Evolutionary conservation across 2,888 invertebrate genomes (phyloP).

Genomic region (Archips xylosteana): DNA sequence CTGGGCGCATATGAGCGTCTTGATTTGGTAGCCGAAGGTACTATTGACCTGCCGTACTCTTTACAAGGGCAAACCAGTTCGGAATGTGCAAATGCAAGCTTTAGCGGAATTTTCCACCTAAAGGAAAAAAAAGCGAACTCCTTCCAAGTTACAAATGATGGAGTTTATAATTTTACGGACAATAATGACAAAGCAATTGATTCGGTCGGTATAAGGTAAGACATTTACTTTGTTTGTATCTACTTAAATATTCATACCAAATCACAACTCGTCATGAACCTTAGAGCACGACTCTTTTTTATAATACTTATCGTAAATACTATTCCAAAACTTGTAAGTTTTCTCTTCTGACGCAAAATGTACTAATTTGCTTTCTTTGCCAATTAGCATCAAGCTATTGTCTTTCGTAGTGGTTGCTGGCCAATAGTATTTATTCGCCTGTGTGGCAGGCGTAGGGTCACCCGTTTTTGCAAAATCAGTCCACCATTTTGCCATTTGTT

Average conservation of each 20-base stretch:
- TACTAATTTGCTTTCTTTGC: slow-evolving; percentile 57
- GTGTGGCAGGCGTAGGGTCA: slow-evolving; percentile 62
- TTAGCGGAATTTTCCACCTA: slow-evolving; percentile 60
- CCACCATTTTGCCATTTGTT: slow-evolving; percentile 74
- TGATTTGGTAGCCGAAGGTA: slow-evolving; percentile 59
- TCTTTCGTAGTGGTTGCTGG: slow-evolving; percentile 59
- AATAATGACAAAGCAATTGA: slow-evolving; percentile 78
- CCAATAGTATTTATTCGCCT: slow-evolving; percentile 61
- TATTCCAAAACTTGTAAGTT: slow-evolving; percentile 71
- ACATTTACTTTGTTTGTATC: background rate
- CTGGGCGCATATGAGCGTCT: slow-evolving; percentile 77
- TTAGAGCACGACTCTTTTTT: slow-evolving; percentile 50
- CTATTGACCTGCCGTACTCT: slow-evolving; percentile 65
- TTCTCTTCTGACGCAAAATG: slow-evolving; percentile 58
- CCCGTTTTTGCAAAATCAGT: slow-evolving; percentile 80
- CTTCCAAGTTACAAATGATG: slow-evolving; percentile 64
- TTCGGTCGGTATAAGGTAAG: slow-evolving; percentile 71
- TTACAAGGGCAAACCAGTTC: slow-evolving; percentile 60
- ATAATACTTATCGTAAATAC: slow-evolving; percentile 66
- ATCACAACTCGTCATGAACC: slow-evolving; percentile 66
- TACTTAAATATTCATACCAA: background rate
- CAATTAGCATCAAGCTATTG: slow-evolving; percentile 61
- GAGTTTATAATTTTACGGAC: slow-evolving; percentile 68
- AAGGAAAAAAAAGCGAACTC: slow-evolving; percentile 73
- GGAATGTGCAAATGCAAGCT: slow-evolving; percentile 57